Evolutionary conservation across 2,797 vertebrate genomes (phyloP).

Genomic region (Macrochelys suwanniensis): DNA sequence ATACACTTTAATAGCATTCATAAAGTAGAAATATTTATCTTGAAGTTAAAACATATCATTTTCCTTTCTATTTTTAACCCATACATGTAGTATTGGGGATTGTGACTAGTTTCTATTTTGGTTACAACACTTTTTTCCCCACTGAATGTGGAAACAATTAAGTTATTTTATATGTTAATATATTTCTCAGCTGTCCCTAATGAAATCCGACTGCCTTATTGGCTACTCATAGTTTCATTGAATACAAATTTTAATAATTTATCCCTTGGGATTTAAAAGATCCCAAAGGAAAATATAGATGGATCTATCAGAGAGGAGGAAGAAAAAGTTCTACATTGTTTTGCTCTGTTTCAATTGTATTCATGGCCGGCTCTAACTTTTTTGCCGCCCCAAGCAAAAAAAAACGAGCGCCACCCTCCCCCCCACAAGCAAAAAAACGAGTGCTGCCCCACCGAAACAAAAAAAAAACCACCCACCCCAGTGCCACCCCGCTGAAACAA

Average conservation of each 20-base stretch:
- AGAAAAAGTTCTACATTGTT: neutral
- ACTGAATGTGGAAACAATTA: slow-evolving; percentile 25
- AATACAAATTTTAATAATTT: neutral
- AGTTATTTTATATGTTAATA: neutral
- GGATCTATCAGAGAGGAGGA: neutral
- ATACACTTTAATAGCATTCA: slow-evolving; percentile 70
- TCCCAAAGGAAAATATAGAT: neutral
- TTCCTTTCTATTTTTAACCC: slow-evolving; percentile 77
- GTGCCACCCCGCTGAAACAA: no score
- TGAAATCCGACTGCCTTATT: slow-evolving; percentile 13
- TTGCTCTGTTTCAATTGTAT: neutral
- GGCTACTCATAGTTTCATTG: neutral
- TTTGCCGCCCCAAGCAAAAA: no score
- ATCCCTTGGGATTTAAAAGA: neutral
- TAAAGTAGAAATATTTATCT: slow-evolving; percentile 76
- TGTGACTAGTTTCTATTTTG: slow-evolving; percentile 7
- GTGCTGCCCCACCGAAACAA: no score
- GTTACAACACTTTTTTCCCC: neutral
- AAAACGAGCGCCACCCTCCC: no score
- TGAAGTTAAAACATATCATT: slow-evolving; percentile 70
- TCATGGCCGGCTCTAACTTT: no score
- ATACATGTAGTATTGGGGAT: slow-evolving; percentile 36
- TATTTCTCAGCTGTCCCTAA: neutral
- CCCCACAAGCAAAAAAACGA: no score
- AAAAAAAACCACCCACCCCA: no score